Percentiles rank a stretch among this genome's conserved stretches.
These are phyloP conservation scores for Pseudochromis fuscus DNA, from an alignment of 2,797 vertebrate species.

Conservation along the genomic window DNA sequence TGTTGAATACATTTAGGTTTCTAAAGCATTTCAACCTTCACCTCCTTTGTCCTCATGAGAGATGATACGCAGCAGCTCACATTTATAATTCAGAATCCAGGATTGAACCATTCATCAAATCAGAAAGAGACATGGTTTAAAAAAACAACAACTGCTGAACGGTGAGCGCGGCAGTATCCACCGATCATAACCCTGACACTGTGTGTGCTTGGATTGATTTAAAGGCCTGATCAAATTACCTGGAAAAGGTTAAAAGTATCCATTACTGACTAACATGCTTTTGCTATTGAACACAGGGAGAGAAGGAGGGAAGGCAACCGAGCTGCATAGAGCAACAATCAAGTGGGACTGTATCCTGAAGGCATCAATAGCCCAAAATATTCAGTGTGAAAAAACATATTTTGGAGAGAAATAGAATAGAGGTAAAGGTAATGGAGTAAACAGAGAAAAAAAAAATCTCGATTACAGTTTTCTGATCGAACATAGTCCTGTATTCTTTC, in stretches of 20 bases:
- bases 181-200: slow-evolving; percentile 75
- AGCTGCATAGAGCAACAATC: slow-evolving; percentile 63
- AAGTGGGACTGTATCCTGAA: slow-evolving; percentile 67
- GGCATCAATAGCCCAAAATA: slow-evolving; percentile 67
- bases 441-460: slow-evolving; percentile 23
- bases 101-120: slow-evolving; percentile 70
- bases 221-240: slow-evolving; percentile 83
- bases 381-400: slow-evolving; percentile 53
- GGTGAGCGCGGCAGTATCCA: slow-evolving; percentile 56
- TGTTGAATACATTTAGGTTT: slow-evolving; percentile 62
- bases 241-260: slow-evolving; percentile 85
- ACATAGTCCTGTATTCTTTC: slow-evolving; percentile 3
- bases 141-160: slow-evolving; percentile 61
- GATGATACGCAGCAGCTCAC: slow-evolving; percentile 47
- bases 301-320: slow-evolving; percentile 62
- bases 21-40: slow-evolving; percentile 43
- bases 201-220: slow-evolving; percentile 79
- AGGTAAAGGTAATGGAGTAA: slow-evolving; percentile 29
- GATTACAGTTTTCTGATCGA: slow-evolving; percentile 26
- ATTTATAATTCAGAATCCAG: slow-evolving; percentile 71
- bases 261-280: slow-evolving; percentile 79
- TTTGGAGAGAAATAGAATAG: slow-evolving; percentile 52
- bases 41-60: slow-evolving; percentile 51
- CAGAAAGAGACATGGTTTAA: slow-evolving; percentile 59
- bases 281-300: slow-evolving; percentile 73